Evolutionary conservation across 2,113 vertebrate species (phyloP), one percentile per base, ranked within the genome.

Genomic region (Tyto alba): DNA sequence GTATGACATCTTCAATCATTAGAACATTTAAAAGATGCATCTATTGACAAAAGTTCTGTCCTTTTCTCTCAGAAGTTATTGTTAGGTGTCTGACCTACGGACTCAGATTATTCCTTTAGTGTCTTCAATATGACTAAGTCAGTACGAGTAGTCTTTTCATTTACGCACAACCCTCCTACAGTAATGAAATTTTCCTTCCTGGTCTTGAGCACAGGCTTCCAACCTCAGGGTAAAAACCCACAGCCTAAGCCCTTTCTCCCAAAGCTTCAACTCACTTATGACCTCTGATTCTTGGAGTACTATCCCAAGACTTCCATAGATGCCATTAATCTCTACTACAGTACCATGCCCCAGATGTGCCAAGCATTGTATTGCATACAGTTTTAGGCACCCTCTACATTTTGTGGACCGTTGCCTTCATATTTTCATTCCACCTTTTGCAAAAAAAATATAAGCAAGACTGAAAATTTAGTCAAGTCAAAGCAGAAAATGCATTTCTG

Each of bases 401-500:
- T 85, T 67, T 59, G 25, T 76, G 53, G 72, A 82, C 43, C 0
- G 0, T 20, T 69, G 59, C 53, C 84, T 78, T 95, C 64, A 59
- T 52, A 56, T 77, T 90, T 88, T 93, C 71, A 71, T 56, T 25
- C 34, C n/a, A 89, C 55, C 32, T 73, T 93, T 59, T 92, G 57
- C 85, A 76, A 77, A 53, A 67, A 68, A 47, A 38, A 36, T 14
- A 22, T 47, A 72, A 23, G 17, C 34, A 67, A 55, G 64, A 47
- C 43, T 40, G 68, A 36, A 78, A 79, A 47, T 27, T 64, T 19
- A 86, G 67, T 84, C n/a, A 82, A 67, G 22, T 74, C 56, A 94
- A 92, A 90, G 81, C 57, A 91, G 77, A 83, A 96, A 96, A 94
- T 74, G 57, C 62, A 50, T 59, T 76, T 72, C 52, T 87, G 17